Base-by-base conservation (phyloP, 1,140 invertebrate genomes). In the Capitella teleta region DNA sequence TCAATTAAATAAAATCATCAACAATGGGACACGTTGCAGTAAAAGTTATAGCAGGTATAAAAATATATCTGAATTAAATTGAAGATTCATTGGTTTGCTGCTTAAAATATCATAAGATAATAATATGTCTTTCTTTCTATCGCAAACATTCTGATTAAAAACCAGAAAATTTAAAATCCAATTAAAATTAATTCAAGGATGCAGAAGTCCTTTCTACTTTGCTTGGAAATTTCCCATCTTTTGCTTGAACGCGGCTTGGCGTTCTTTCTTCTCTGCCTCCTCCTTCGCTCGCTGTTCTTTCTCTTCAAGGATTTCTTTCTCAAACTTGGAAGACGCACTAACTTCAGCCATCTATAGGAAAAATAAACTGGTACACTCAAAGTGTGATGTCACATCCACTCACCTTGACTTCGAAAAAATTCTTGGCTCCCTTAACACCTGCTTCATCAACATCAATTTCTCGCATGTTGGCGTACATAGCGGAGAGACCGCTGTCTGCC, bases 401-500 rank as follows among this genome's bases (percentile, higher is more conserved):
- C 53, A 69, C 69, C 61, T 72, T 70, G n/a, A 66, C 63, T 47
- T 71, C 63, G 50, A 72, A 72, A 54, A 72, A 72, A 46, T 63
- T 62, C 37, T 70, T 69, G 0, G 70, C 70, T 10, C 66, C 68
- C 51, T 61, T 61, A 2, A 72, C 70, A 0, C 70, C 70, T 34
- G 66, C 65, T 42, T 62, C 58, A 32, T 69, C 60, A 1, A 72
- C 70, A 54, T 72, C 66, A n/a, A 72, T 67, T 46, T 70, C 67
- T 10, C 54, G 48, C 14, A 71, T 50, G 48, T 67, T 63, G 23
- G 56, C 44, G 51, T 67, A 72, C 42, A 56, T 68, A 57, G 87
- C 81, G 52, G 80, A 80, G n/a, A 91, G 74, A 2, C 87, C 87
- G 4, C 85, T 86, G 12, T 23, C 30, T 61, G 87, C 82, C 43